Conservation (phyloP, 92 coral and sea anemone genomes). For the Epizoanthus ramosus region DNA sequence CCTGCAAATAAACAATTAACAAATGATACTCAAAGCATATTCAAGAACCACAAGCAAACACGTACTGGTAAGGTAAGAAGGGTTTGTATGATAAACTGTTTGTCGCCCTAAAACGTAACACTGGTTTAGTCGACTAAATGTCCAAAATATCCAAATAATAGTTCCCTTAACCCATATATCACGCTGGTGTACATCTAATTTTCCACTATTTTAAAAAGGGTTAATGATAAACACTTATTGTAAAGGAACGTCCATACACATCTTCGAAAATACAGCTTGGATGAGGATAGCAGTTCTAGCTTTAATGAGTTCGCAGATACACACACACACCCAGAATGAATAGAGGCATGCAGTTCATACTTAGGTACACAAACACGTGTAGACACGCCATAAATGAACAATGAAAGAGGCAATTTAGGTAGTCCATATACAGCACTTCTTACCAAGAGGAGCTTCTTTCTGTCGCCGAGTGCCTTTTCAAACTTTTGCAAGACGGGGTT, state of each 20-base stretch:
- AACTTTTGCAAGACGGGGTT: slow-evolving; percentile 95
- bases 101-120: neutral
- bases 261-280: too few species aligned
- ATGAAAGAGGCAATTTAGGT: too few species aligned
- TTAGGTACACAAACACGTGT: too few species aligned
- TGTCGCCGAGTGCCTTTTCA: slow-evolving; percentile 86
- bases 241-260: too few species aligned
- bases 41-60: neutral
- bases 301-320: too few species aligned
- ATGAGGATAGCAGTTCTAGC: too few species aligned
- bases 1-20: slow-evolving; percentile 36
- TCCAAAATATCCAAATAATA: neutral
- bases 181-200: too few species aligned
- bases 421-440: neutral
- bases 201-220: too few species aligned
- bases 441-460: slow-evolving; percentile 87
- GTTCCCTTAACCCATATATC: neutral
- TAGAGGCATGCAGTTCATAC: too few species aligned
- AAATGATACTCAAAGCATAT: neutral
- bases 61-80: neutral
- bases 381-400: neutral
- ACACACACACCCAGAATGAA: too few species aligned
- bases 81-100: neutral
- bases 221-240: too few species aligned
- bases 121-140: neutral